Conservation (phyloP, 2,797 vertebrate species). For the Fistularia tabacaria region DNA sequence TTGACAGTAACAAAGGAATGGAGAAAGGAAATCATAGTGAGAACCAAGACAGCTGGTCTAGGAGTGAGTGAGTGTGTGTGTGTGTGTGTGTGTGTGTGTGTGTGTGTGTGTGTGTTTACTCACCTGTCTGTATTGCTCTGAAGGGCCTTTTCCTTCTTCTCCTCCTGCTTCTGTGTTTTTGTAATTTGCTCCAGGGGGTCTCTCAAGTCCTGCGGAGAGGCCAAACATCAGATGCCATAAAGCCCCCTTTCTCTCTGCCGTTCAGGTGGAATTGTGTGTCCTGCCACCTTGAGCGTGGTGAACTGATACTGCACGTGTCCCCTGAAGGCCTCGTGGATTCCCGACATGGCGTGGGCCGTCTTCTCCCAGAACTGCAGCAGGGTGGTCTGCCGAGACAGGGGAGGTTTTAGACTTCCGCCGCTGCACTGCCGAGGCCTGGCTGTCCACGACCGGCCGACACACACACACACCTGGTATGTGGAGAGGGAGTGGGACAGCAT, state of each 20-base stretch:
- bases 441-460: neutral
- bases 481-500: constrained; percentile 94
- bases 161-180: constrained; percentile 50
- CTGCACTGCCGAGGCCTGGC: neutral
- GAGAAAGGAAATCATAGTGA: neutral
- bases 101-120: constrained; percentile 21
- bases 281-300: constrained; percentile 75
- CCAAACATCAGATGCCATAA: too few species aligned
- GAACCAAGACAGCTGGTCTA: constrained; percentile 6
- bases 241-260: too few species aligned
- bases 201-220: constrained; percentile 66
- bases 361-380: constrained; percentile 85
- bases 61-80: neutral
- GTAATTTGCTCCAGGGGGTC: constrained; percentile 73
- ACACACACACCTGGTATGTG: constrained; percentile 88
- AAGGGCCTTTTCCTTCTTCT: constrained; percentile 47
- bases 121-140: constrained; percentile 72
- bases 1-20: neutral
- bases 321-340: constrained; percentile 72
- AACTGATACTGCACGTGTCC: constrained; percentile 75
- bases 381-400: constrained; percentile 65
- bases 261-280: neutral
- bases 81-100: neutral
- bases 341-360: constrained; percentile 75
- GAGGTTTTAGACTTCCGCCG: neutral